These are phyloP conservation scores for Macheiramphus alcinus DNA, from an alignment of 2,113 vertebrate species.

Conservation along the genomic window DNA sequence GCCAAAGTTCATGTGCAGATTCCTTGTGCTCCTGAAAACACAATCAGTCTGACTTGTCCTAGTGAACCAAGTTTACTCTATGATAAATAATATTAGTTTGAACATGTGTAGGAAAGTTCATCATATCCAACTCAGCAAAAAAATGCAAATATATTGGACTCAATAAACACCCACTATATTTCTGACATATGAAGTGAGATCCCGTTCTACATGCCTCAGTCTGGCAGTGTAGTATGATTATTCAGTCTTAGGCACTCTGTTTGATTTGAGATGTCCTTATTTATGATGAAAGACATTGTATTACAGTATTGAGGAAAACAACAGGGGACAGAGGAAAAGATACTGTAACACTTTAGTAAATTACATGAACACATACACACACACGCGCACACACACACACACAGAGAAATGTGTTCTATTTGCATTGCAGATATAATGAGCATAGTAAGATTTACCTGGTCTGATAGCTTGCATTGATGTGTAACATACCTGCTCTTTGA, in stretches of 20 bases:
- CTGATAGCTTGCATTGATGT: background rate
- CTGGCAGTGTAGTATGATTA: background rate
- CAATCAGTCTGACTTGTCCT: background rate
- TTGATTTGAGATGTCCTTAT: background rate
- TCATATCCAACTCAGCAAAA: background rate
- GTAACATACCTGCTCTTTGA: background rate
- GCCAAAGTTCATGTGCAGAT: background rate
- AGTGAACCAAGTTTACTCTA: background rate
- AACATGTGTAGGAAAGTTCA: background rate
- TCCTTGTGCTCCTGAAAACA: background rate
- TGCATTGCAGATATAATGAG: background rate
- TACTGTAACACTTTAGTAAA: background rate
- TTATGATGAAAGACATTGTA: background rate
- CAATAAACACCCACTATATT: background rate
- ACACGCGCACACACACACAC: background rate
- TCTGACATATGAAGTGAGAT: background rate
- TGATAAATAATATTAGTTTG: background rate
- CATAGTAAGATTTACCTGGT: background rate
- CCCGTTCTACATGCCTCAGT: background rate
- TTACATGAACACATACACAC: background rate
- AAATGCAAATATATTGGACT: background rate
- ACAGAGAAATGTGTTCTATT: background rate
- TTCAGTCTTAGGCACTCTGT: background rate
- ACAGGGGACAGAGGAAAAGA: background rate
- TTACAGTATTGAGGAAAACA: background rate